Base-by-base conservation (phyloP, 2,888 invertebrate species). In the Meghimatium bilineatum region DNA sequence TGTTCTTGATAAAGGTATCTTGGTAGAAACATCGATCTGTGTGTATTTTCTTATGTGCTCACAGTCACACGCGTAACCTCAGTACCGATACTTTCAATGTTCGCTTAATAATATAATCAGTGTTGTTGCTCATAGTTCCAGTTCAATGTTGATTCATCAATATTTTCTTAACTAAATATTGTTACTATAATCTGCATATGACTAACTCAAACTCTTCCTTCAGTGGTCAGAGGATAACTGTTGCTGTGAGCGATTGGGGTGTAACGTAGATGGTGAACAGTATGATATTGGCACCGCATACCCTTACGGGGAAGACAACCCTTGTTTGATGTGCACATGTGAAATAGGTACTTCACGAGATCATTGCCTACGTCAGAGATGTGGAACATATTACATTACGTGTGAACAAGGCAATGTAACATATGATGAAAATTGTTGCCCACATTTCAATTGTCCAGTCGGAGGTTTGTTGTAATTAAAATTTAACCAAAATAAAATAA, bases 181-280 rank as follows among this genome's bases (percentile, higher is more conserved):
- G 44, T 12, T 44, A 8, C 12, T 44, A 12, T 44, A 44, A 44
- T 44, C 44, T 63, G n/a, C n/a, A 63, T n/a, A 23, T 63, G n/a
- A n/a, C 60, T n/a, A 2, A n/a, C 60, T 66, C 66, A 66, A 12
- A 29, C 20, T 66, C 14, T 34, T 23, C 26, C 0, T 32, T 56
- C 32, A 82, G 77, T 77, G 79, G 80, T 80, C 84, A 23, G 69
- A 69, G 14, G 80, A 63, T 36, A 69, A 38, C 26, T 81, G 84
- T 29, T 72, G 71, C 38, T 81, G 80, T 44, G 80, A 80, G 23
- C 17, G 56, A 29, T 32, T 80, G 8, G 80, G 80, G 14, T 80
- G 76, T 49, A 32, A 32, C 1, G 76, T 84, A 0, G 71, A 75
- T 56, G 75, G 71, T 36, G 52, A 44, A n/a, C 49, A 60, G n/a